Percentiles rank a stretch among this genome's conserved stretches.
Conservation (phyloP, 2,113 vertebrate genomes). For the Machaerirhynchus nigripectus region DNA sequence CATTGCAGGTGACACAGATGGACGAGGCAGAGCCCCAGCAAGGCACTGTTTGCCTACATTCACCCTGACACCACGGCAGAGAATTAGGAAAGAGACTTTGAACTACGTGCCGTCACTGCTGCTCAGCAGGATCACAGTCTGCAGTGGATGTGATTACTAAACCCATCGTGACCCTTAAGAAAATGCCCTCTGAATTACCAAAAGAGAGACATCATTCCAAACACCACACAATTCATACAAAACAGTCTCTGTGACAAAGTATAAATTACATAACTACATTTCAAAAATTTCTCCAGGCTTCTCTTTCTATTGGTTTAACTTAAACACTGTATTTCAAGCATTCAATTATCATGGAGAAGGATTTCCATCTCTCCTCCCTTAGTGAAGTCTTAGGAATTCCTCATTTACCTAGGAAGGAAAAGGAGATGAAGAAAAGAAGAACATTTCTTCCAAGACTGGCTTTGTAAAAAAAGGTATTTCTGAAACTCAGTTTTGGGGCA, state of each 20-base stretch:
- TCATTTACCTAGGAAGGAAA: neutral
- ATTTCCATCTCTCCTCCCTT: neutral
- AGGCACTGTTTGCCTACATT: neutral
- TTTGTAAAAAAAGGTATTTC: neutral
- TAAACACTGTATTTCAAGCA: neutral
- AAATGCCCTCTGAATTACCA: neutral
- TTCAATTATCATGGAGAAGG: neutral
- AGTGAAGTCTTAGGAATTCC: neutral
- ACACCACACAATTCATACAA: neutral
- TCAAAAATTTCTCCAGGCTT: neutral
- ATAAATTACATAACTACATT: neutral
- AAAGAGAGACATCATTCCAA: neutral
- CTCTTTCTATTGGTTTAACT: neutral
- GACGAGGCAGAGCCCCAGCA: neutral
- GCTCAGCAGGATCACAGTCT: neutral
- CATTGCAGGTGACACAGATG: neutral
- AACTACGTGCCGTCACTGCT: neutral
- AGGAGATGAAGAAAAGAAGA: neutral
- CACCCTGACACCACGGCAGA: neutral
- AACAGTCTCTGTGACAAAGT: neutral
- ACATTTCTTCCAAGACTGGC: neutral
- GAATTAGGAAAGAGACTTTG: constrained; percentile 14
- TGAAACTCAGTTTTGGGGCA: neutral
- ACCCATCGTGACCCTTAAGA: neutral
- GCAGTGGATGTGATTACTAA: neutral